phyloP scores from a whole-genome alignment of 2,113 vertebrate genomes.

The Oophaga pumilio region DNA sequence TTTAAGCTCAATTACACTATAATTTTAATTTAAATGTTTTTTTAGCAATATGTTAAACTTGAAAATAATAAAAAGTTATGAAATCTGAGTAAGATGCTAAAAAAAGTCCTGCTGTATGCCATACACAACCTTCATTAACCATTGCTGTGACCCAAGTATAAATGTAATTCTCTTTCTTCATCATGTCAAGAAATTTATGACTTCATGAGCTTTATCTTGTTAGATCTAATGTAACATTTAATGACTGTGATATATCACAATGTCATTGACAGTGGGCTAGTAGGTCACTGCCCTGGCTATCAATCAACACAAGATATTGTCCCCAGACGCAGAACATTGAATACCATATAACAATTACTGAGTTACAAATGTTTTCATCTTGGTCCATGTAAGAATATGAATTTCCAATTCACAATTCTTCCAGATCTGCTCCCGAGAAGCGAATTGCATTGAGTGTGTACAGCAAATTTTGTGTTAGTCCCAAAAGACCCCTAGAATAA shows the following conservation, averaged over 20 bases:
- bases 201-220: neutral
- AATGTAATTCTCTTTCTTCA: slow-evolving; percentile 28
- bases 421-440: no score
- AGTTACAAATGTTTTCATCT: no score
- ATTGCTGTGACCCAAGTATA: neutral
- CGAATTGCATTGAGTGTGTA: no score
- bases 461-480: no score
- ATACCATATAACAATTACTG: neutral
- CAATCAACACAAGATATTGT: neutral
- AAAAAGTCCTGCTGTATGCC: neutral
- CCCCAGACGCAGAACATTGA: neutral
- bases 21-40: no score
- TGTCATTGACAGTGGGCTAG: neutral
- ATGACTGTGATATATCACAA: slow-evolving; percentile 14
- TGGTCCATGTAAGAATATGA: no score
- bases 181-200: slow-evolving; percentile 9
- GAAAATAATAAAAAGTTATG: neutral
- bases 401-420: no score
- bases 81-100: neutral
- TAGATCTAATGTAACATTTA: slow-evolving; percentile 45
- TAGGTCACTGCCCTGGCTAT: slow-evolving; percentile 15
- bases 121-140: neutral
- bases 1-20: no score
- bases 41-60: neutral
- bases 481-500: no score